A percentile compares a stretch with the other conserved stretches of the same genome.
Conservation (phyloP, 2,888 invertebrate genomes). For the Ichneumoninae sp. region DNA sequence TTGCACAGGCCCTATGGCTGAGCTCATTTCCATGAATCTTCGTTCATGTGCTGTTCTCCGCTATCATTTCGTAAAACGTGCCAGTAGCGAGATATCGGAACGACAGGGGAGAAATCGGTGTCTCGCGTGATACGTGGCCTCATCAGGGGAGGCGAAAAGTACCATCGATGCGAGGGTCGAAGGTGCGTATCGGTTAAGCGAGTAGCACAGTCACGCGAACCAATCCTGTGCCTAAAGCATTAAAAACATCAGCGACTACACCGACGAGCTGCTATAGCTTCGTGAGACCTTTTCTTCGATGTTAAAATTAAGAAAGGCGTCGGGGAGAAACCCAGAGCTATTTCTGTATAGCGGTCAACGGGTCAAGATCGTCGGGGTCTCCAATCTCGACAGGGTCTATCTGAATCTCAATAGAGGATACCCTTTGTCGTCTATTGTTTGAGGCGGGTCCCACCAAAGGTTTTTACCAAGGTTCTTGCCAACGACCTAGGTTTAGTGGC, state of each 20-base stretch:
- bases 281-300: constrained; percentile 4
- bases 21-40: constrained; percentile 44
- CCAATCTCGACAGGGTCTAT: constrained; percentile 33
- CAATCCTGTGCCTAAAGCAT: constrained; percentile 1
- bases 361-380: constrained; percentile 62
- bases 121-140: constrained; percentile 71
- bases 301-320: constrained; percentile 15
- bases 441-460: background rate
- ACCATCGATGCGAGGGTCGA: constrained; percentile 15
- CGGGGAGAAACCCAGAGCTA: constrained; percentile 23
- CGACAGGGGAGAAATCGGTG: constrained; percentile 56
- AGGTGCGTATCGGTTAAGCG: background rate
- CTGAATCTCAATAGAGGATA: constrained; percentile 32
- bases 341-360: constrained; percentile 69
- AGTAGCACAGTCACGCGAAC: constrained; percentile 51
- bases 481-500: background rate
- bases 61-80: background rate
- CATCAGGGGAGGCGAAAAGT: constrained; percentile 1
- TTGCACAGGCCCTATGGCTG: constrained; percentile 10
- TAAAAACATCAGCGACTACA: constrained; percentile 12
- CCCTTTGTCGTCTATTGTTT: background rate
- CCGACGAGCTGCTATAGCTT: constrained; percentile 2
- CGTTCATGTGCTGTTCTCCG: constrained; percentile 12
- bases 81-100: constrained; percentile 18
- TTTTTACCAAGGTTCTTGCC: background rate